Evolutionary conservation across 2,888 invertebrate genomes (phyloP), one percentile per base, ranked within the genome.

Genomic region (Cyclophora punctaria): DNA sequence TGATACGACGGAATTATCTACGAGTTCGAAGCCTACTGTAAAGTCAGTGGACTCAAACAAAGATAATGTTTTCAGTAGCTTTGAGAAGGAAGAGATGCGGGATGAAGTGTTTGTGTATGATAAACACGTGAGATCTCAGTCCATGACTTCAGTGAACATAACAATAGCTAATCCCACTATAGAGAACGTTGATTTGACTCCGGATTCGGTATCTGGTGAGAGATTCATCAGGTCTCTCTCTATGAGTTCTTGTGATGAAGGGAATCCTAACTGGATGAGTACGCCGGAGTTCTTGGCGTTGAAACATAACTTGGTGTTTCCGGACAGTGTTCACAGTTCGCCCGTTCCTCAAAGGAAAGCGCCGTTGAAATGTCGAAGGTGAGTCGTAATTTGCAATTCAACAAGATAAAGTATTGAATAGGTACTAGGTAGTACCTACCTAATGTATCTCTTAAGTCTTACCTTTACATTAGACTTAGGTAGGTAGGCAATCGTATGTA

Each of bases 251-350:
- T 91, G 90, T 46, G 93, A 93, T 60, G 94, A 94, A 57, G 93
- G 93, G 56, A 91, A 93, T 60, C 93, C 93, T 5, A 92, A 93
- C 62, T 95, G 95, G 95, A 93, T 94, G 91, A 90, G 91, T 52
- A 94, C 95, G 0, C 95, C 95, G 0, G 95, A 95, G 70, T 90
- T 95, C 48, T 73, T 95, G 52, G 95, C 95, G 2, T 88, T 94
- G 54, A 94, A 95, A 69, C 95, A 95, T 69, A 95, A 95, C 75
- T 80, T 95, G 56, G 92, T 92, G 43, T 95, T 95, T 74, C 95
- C 95, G 2, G 95, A 95, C 55, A 95, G 95, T 69, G 92, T 92
- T 6, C 93, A 92, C 47, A 93, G 93, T 42, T 95, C 95, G 0
- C 95, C 95, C 0, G 92, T 94, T 35, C 89, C 93, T 44, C 91